phyloP scores from a whole-genome alignment of 2,113 vertebrate species.

The Caracal caracal region DNA sequence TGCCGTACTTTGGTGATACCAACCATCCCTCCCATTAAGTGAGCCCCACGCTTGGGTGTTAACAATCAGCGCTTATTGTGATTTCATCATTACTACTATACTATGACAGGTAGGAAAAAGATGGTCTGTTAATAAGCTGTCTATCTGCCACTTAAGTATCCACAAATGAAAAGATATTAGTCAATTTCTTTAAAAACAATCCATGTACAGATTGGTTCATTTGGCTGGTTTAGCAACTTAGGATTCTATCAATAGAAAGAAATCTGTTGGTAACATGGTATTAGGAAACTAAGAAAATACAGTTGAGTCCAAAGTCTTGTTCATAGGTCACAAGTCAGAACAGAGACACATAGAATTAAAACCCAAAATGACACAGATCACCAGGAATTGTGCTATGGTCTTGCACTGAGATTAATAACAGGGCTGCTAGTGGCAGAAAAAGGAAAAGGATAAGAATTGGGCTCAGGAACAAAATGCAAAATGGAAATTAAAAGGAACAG shows the following conservation, averaged over 20 bases:
- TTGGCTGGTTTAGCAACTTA: neutral
- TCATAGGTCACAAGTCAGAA: neutral
- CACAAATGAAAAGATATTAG: neutral
- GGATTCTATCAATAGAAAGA: neutral
- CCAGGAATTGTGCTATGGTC: neutral
- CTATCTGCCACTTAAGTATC: neutral
- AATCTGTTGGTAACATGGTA: neutral
- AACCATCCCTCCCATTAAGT: neutral
- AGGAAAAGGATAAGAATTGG: neutral
- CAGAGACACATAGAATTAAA: conserved; percentile 12
- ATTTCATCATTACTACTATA: neutral
- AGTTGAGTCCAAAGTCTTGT: conserved; percentile 34
- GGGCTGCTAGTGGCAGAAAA: neutral
- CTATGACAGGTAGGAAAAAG: neutral
- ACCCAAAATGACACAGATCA: neutral
- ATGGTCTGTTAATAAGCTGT: neutral
- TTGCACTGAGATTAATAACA: neutral
- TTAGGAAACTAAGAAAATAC: conserved; percentile 35
- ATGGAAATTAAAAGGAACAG: neutral
- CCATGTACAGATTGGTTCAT: neutral
- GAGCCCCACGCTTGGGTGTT: neutral
- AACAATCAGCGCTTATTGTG: neutral
- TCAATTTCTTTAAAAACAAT: conserved; percentile 3
- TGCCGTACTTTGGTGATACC: neutral
- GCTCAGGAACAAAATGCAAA: neutral